Evolutionary conservation across 2,113 vertebrate species (phyloP).

Genomic region (Reinhardtius hippoglossoides): DNA sequence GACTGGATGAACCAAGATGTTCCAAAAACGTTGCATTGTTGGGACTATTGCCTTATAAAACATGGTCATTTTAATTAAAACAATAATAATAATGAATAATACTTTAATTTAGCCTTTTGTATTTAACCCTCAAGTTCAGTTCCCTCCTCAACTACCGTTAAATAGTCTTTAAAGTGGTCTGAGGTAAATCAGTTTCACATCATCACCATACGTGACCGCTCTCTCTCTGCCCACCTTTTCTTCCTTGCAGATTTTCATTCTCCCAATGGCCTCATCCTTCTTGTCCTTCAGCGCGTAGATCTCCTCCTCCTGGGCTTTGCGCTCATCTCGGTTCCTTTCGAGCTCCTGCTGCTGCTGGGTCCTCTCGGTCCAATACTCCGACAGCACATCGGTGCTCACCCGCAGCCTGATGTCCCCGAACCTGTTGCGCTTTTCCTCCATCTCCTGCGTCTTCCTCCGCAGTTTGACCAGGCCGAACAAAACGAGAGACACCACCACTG

Average conservation of each 20-base stretch:
- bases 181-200: no score
- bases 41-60: no score
- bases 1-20: no score
- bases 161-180: no score
- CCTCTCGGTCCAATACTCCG: conserved; percentile 41
- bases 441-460: conserved; percentile 14
- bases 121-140: no score
- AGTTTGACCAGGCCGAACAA: conserved; percentile 47
- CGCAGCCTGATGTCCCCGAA: conserved; percentile 67
- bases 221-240: conserved; percentile 29
- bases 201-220: no score
- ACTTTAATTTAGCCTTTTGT: no score
- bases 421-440: background rate
- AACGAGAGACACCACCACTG: conserved; percentile 10
- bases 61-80: no score
- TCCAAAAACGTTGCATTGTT: no score
- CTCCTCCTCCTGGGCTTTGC: background rate
- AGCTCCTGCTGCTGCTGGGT: rapidly evolving
- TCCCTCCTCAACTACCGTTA: no score
- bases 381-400: conserved; percentile 66
- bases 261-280: background rate
- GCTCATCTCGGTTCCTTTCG: rapidly evolving
- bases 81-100: no score
- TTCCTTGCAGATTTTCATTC: conserved; percentile 26
- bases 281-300: rapidly evolving